phyloP scores from a whole-genome alignment of 2,113 vertebrate genomes.

The Suncus etruscus region DNA sequence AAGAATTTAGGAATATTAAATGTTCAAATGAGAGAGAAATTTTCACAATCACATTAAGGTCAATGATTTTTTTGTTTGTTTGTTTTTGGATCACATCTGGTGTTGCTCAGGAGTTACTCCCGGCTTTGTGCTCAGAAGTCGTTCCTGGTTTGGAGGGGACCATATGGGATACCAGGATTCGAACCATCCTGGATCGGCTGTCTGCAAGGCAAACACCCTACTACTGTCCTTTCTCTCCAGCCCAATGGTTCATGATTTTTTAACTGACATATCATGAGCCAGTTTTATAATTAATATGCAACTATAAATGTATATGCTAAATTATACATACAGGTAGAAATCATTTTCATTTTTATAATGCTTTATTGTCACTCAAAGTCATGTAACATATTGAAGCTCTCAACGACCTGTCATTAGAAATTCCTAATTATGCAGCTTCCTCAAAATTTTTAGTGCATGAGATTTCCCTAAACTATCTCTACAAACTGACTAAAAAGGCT shows the following conservation, averaged over 20 bases:
- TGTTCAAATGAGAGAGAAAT: slow-evolving; percentile 39
- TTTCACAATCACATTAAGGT: slow-evolving; percentile 13
- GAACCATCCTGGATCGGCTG: no score
- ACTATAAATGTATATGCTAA: neutral
- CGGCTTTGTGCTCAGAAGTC: no score
- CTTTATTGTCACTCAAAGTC: neutral
- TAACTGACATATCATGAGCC: neutral
- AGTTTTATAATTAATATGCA: neutral
- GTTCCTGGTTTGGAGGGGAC: no score
- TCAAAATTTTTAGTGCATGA: neutral
- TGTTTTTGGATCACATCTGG: no score
- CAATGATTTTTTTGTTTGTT: neutral
- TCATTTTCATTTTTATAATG: neutral
- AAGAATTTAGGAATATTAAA: slow-evolving; percentile 34
- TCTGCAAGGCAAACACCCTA: no score
- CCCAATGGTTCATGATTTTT: neutral
- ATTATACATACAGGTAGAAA: neutral
- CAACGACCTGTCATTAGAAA: slow-evolving; percentile 20
- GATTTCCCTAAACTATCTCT: neutral
- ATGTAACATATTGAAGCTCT: slow-evolving; percentile 25
- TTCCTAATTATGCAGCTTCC: neutral
- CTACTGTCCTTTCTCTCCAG: no score
- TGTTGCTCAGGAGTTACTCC: no score
- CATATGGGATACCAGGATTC: no score
- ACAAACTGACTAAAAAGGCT: neutral